Evolutionary conservation across 2,797 vertebrate genomes (phyloP).

Genomic region (Amblyraja radiata): DNA sequence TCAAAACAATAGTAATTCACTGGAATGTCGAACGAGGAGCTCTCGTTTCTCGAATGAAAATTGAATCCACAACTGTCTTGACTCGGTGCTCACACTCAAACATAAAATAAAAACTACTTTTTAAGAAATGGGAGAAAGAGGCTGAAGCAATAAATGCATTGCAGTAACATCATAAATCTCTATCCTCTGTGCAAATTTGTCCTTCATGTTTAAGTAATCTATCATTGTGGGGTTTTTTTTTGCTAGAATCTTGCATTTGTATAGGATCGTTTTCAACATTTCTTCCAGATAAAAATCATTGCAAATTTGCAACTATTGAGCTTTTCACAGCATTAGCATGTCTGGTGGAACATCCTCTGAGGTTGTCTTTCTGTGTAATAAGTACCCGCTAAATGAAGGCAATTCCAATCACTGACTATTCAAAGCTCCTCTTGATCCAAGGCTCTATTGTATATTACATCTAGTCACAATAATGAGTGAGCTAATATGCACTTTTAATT

Average conservation of each 20-base stretch:
- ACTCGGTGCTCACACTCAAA: neutral
- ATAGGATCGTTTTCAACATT: neutral
- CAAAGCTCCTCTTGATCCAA: neutral
- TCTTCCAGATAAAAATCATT: neutral
- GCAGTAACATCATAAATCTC: neutral
- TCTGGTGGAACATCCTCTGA: neutral
- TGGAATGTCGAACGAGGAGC: neutral
- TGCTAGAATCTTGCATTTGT: neutral
- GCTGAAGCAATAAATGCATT: neutral
- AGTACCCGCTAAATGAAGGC: conserved; percentile 20
- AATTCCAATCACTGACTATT: conserved; percentile 26
- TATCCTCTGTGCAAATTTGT: neutral
- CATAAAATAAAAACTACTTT: neutral
- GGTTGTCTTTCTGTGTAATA: conserved; percentile 1
- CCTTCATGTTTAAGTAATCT: too few relatives aligned
- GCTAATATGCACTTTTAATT: conserved; percentile 3
- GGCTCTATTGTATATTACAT: neutral
- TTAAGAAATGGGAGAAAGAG: neutral
- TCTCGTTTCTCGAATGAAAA: neutral
- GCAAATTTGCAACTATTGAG: conserved; percentile 12
- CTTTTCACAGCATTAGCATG: conserved; percentile 2
- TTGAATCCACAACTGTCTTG: neutral
- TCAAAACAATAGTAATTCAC: neutral
- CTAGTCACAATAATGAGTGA: neutral
- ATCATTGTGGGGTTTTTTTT: neutral